Conservation (phyloP, 2,888 invertebrate genomes). For the Sepioteuthis lessoniana region DNA sequence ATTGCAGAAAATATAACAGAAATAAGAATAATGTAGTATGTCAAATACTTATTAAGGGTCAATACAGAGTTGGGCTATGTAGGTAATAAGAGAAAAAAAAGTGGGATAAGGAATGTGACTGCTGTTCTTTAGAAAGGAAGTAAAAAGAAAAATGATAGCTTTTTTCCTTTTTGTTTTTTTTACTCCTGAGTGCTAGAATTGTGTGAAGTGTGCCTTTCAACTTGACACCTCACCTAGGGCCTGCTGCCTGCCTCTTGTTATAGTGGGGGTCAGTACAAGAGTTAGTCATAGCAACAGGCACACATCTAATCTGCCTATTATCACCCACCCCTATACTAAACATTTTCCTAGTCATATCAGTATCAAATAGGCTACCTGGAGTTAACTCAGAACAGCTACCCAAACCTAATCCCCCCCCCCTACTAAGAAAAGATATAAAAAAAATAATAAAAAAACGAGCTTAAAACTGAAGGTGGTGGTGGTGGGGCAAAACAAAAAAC, state of each 20-base stretch:
- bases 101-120: neutral
- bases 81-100: neutral
- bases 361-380: neutral
- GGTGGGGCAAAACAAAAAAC: too few relatives aligned
- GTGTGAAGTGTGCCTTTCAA: neutral
- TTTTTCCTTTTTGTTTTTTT: neutral
- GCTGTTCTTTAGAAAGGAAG: neutral
- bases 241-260: neutral
- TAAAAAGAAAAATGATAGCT: neutral
- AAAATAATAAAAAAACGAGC: too few relatives aligned
- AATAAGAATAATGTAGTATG: neutral
- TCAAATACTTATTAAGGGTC: neutral
- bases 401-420: neutral
- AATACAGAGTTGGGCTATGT: too few relatives aligned
- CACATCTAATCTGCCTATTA: conserved; percentile 15
- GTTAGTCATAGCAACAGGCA: conserved; percentile 2
- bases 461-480: too few relatives aligned
- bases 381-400: neutral
- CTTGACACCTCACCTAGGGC: conserved; percentile 1
- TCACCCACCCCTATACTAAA: neutral
- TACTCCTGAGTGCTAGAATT: neutral
- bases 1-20: neutral
- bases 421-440: too few relatives aligned
- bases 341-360: neutral
- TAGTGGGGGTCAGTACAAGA: neutral